These are phyloP conservation scores for Eurystomus gularis DNA, from an alignment of 2,113 vertebrate species.

Conservation along the genomic window DNA sequence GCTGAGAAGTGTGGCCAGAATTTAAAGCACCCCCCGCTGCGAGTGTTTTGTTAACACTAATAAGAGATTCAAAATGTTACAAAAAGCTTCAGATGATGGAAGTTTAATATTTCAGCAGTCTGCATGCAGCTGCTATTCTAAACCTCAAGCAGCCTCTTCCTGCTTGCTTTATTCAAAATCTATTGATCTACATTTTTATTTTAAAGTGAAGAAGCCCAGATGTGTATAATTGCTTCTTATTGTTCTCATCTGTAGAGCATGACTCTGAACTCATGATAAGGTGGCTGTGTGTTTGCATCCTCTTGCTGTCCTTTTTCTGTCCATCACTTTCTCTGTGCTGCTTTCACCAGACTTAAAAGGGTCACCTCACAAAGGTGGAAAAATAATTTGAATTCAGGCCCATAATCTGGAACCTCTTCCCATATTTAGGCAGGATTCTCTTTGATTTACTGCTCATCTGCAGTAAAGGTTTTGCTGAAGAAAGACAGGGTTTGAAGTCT, in stretches of 20 bases:
- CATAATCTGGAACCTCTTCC: not conserved
- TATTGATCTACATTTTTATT: not conserved
- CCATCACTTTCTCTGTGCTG: not conserved
- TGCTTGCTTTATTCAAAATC: not conserved
- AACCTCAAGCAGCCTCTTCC: not conserved
- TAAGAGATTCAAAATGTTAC: not conserved
- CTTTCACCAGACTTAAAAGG: not conserved
- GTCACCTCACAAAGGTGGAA: not conserved
- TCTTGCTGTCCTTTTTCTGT: not conserved
- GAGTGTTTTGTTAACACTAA: conserved; percentile 43
- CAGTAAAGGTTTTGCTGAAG: not conserved
- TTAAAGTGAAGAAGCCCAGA: conserved; percentile 7
- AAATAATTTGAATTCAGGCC: not conserved
- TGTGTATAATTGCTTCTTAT: conserved; percentile 1
- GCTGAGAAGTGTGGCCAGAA: not conserved
- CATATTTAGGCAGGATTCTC: not conserved
- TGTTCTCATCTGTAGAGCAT: not conserved
- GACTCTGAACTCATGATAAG: not conserved
- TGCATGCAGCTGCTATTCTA: not conserved
- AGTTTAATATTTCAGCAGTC: conserved; percentile 26
- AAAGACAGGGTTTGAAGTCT: not conserved
- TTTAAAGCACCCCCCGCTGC: not conserved
- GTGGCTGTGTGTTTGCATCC: not conserved
- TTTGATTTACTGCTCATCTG: not conserved
- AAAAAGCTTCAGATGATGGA: not conserved